Percentiles rank a stretch among this genome's conserved stretches.
phyloP scores from a whole-genome alignment of 2,797 vertebrate species.

The Hephaestus fuliginosus region DNA sequence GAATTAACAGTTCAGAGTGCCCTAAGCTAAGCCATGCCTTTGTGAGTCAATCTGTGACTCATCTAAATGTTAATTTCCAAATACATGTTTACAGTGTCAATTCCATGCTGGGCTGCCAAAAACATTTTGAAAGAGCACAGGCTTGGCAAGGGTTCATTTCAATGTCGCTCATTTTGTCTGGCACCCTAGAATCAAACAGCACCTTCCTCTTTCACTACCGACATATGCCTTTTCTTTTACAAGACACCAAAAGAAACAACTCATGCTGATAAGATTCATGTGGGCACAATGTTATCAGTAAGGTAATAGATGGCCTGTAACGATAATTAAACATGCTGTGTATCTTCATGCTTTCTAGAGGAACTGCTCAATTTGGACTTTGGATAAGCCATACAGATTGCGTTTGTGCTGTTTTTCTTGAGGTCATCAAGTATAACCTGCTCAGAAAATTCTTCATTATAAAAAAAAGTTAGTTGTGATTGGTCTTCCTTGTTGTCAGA shows the following conservation, averaged over 20 bases:
- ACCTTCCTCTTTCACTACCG: slow-evolving; percentile 2
- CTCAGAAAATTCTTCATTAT: not conserved
- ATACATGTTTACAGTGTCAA: not conserved
- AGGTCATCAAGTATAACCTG: not conserved
- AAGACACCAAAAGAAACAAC: not conserved
- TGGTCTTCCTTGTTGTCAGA: not conserved
- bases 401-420: not conserved
- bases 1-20: not conserved
- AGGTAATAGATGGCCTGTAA: not conserved
- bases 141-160: not conserved
- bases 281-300: not conserved
- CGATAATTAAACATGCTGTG: not conserved
- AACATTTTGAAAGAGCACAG: not conserved
- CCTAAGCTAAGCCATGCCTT: not conserved
- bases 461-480: not conserved
- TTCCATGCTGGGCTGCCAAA: not conserved
- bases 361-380: not conserved
- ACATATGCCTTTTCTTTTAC: not conserved
- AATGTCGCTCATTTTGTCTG: not conserved
- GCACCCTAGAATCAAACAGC: not conserved
- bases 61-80: not conserved
- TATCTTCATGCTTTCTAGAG: not conserved
- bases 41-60: not conserved
- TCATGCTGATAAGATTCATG: not conserved
- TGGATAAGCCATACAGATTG: not conserved